Evolutionary conservation across 1,140 invertebrate species (phyloP).

Genomic region (Brachionus plicatilis): DNA sequence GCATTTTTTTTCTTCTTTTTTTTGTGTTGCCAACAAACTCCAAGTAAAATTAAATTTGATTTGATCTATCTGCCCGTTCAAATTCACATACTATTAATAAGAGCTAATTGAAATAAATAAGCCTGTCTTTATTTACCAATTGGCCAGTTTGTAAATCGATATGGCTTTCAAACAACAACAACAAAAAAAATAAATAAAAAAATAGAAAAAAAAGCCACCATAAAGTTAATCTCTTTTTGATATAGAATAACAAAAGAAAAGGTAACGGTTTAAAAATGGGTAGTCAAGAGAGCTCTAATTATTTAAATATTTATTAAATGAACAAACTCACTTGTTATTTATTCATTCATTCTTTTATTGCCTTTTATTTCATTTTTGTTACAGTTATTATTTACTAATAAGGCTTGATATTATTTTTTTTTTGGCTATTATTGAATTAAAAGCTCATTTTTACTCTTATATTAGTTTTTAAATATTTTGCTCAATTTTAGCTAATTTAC

Average conservation of each 20-base stretch:
- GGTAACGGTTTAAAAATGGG: conserved; percentile 15
- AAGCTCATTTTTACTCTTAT: background rate
- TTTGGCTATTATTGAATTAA: conserved; percentile 7
- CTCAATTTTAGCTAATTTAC: conserved; percentile 17
- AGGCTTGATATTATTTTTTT: background rate
- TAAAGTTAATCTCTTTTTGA: conserved; percentile 28
- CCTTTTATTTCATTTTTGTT: background rate
- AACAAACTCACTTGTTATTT: conserved; percentile 34
- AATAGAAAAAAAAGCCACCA: background rate
- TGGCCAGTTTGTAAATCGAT: background rate
- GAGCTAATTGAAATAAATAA: background rate
- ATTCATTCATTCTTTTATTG: background rate
- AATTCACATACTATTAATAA: background rate
- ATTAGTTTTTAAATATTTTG: conserved; percentile 30
- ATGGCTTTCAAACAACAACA: background rate
- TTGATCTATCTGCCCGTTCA: background rate
- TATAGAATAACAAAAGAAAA: conserved; percentile 36
- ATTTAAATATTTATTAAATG: conserved; percentile 36
- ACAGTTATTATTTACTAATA: conserved; percentile 35
- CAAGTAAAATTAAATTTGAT: background rate
- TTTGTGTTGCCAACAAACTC: background rate
- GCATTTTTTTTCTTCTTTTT: background rate
- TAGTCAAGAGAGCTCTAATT: conserved; percentile 11
- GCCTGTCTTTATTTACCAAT: background rate
- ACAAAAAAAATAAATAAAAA: background rate